phyloP scores from a whole-genome alignment of 23 tunicate species.

The Pegea sp. region DNA sequence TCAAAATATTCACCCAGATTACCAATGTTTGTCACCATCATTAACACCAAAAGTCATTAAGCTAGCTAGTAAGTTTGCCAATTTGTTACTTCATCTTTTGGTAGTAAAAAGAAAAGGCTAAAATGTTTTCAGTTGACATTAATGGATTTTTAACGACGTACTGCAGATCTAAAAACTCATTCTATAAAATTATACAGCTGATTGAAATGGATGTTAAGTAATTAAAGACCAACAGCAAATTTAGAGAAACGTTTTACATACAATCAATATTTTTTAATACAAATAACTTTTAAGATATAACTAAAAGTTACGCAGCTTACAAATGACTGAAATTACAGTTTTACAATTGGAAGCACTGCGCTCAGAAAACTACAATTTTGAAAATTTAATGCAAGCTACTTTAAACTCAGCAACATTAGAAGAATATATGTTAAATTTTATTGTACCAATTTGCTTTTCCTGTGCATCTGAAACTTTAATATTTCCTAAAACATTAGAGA shows the following conservation, averaged over 20 bases:
- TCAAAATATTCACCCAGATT: neutral
- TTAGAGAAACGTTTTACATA: no score
- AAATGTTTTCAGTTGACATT: no score
- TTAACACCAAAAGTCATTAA: conserved; percentile 21
- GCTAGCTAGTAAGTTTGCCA: conserved; percentile 7
- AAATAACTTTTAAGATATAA: no score
- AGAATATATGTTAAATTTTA: conserved; percentile 13
- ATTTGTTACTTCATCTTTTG: neutral
- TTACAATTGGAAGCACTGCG: conserved; percentile 7
- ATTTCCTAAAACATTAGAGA: conserved; percentile 2
- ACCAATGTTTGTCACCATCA: conserved; percentile 6
- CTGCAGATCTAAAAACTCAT: no score
- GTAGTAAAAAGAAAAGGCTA: neutral
- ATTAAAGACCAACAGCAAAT: no score
- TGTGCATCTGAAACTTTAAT: conserved; percentile 9
- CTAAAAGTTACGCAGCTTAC: no score
- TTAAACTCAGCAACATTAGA: conserved; percentile 3
- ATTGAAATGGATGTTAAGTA: no score
- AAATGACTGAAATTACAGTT: no score
- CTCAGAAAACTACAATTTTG: conserved; percentile 5
- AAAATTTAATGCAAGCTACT: conserved; percentile 7
- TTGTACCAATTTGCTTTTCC: conserved; percentile 39
- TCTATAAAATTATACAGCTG: no score
- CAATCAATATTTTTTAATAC: no score
- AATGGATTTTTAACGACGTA: no score